A percentile compares a stretch with the other conserved stretches of the same genome.
Evolutionary conservation across 1,140 invertebrate species (phyloP).

Genomic region (Episyrphus balteatus): DNA sequence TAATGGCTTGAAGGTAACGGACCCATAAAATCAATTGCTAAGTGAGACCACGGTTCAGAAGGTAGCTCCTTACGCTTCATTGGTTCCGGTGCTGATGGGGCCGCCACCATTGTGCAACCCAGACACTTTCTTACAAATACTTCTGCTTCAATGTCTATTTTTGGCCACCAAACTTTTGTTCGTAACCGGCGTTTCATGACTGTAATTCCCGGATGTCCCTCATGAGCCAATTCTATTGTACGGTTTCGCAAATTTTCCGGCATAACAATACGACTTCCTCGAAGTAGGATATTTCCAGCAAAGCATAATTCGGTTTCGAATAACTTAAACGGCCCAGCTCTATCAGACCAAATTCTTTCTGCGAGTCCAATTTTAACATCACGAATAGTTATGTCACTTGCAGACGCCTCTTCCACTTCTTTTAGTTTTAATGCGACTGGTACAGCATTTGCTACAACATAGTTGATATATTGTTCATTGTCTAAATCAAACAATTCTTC

Average conservation of each 20-base stretch:
- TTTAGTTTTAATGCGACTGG: too few relatives aligned
- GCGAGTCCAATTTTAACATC: too few relatives aligned
- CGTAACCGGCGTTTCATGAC: conserved; percentile 41
- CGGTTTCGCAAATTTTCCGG: conserved; percentile 6
- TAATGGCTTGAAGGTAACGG: conserved; percentile 18
- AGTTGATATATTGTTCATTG: too few relatives aligned
- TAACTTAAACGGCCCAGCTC: not conserved
- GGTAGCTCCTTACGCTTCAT: conserved; percentile 24
- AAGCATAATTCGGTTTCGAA: conserved; percentile 1
- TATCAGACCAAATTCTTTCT: not conserved
- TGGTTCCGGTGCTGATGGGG: conserved; percentile 12
- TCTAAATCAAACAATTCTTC: too few relatives aligned
- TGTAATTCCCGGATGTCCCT: conserved; percentile 38
- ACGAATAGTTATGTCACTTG: too few relatives aligned
- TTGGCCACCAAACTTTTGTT: conserved; percentile 40
- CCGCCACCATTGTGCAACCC: conserved; percentile 24
- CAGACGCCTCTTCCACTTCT: too few relatives aligned
- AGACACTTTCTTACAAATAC: conserved; percentile 28
- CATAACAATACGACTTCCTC: conserved; percentile 2
- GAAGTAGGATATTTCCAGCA: not conserved
- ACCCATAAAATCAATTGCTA: conserved; percentile 27
- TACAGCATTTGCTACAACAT: too few relatives aligned
- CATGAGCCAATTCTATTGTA: conserved; percentile 23
- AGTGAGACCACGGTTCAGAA: conserved; percentile 23
- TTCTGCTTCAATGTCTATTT: conserved; percentile 36